Evolutionary conservation across 2,888 invertebrate species (phyloP).

Genomic region (Philereme vetulata): DNA sequence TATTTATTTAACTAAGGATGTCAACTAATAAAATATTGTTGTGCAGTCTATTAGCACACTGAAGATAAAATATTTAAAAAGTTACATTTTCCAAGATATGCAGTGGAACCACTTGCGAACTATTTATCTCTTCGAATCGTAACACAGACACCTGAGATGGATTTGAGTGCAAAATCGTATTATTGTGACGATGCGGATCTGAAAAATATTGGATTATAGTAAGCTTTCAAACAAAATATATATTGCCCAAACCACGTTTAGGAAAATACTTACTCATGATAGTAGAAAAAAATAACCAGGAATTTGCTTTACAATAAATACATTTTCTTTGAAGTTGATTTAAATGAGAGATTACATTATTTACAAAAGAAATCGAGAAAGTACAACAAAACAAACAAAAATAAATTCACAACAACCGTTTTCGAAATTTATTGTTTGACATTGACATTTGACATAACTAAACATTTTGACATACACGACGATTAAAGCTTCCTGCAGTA

Average conservation of each 20-base stretch:
- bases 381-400: no score
- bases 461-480: no score
- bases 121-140: slow-evolving; percentile 24
- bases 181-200: slow-evolving; percentile 16
- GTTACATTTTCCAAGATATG: slow-evolving; percentile 57
- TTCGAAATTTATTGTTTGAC: no score
- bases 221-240: background rate
- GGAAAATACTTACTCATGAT: background rate
- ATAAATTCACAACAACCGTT: no score
- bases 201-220: slow-evolving; percentile 2
- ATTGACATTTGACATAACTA: no score
- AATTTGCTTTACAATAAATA: background rate
- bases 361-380: no score
- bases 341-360: no score
- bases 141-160: slow-evolving; percentile 33
- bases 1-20: no score
- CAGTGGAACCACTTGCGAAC: slow-evolving; percentile 58
- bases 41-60: no score
- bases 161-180: slow-evolving; percentile 9
- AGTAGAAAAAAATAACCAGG: background rate
- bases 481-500: no score
- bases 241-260: background rate
- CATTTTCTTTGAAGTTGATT: no score
- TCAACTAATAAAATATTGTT: no score
- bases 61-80: background rate